A percentile compares a stretch with the other conserved stretches of the same genome.
These are phyloP conservation scores for Ormia ochracea DNA, from an alignment of 2,888 invertebrate genomes.

Conservation along the genomic window DNA sequence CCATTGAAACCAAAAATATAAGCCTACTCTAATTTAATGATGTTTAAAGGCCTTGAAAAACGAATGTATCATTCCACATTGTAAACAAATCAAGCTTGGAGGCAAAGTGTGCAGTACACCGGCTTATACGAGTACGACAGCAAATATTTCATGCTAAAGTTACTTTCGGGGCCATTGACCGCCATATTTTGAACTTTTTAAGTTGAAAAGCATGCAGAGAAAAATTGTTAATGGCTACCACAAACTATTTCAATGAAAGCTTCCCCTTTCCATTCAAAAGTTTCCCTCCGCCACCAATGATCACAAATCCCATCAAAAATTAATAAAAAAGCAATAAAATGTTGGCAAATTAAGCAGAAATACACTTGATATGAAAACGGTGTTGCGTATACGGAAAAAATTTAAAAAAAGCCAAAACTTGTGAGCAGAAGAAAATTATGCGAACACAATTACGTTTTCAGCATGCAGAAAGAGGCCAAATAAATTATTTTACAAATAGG, in stretches of 20 bases:
- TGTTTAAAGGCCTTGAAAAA: not conserved
- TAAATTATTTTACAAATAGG: not conserved
- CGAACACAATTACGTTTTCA: not conserved
- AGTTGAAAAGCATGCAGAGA: not conserved
- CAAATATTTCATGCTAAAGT: not conserved
- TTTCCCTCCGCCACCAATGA: not conserved
- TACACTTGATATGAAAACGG: not conserved
- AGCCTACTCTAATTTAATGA: not conserved
- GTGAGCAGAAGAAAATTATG: not conserved
- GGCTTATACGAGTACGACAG: too few relatives aligned
- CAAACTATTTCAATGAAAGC: not conserved
- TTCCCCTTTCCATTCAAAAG: not conserved
- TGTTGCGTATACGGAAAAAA: not conserved
- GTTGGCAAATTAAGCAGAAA: not conserved
- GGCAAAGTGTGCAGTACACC: not conserved
- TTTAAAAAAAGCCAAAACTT: not conserved
- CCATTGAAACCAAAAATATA: not conserved
- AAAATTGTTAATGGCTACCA: not conserved
- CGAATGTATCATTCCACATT: not conserved
- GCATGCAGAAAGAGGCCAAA: not conserved
- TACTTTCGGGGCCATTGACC: not conserved
- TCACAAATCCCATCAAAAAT: constrained; percentile 24
- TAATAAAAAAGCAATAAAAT: constrained; percentile 47
- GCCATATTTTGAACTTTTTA: not conserved
- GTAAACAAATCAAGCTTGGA: not conserved